A percentile compares a stretch with the other conserved stretches of the same genome.
These are phyloP conservation scores for Potamarius usumacintae DNA, from an alignment of 2,113 vertebrate genomes.

Conservation along the genomic window DNA sequence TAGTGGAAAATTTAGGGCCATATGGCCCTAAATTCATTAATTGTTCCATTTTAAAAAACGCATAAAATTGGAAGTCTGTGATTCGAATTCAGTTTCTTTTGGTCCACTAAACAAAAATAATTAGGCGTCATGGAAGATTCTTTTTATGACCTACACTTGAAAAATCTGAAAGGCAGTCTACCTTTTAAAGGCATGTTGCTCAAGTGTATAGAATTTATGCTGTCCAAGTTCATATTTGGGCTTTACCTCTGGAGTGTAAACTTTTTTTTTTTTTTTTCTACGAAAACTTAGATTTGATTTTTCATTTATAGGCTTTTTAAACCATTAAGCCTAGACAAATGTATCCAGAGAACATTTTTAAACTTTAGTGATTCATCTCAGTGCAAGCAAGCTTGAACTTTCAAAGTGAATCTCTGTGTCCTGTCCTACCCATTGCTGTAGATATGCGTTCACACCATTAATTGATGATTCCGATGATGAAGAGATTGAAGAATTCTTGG, in stretches of 20 bases:
- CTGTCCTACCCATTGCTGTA: conserved; percentile 45
- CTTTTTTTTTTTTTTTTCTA: neutral
- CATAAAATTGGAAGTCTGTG: no score
- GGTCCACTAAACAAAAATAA: no score
- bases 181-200: no score
- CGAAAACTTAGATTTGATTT: no score
- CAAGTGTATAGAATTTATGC: neutral
- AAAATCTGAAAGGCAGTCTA: no score
- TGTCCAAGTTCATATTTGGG: neutral
- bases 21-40: no score
- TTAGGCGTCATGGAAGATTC: no score
- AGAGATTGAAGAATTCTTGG: conserved; percentile 82
- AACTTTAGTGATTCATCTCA: neutral
- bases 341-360: neutral
- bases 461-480: conserved; percentile 89
- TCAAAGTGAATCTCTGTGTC: neutral
- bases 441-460: conserved; percentile 86
- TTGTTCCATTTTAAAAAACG: no score
- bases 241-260: neutral
- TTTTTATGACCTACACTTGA: no score
- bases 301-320: neutral
- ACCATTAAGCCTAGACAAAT: neutral
- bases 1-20: no score
- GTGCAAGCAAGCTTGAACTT: neutral
- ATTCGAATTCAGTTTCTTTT: no score